Base-by-base conservation (phyloP, 2,888 invertebrate genomes). In the Andrena fulva region DNA sequence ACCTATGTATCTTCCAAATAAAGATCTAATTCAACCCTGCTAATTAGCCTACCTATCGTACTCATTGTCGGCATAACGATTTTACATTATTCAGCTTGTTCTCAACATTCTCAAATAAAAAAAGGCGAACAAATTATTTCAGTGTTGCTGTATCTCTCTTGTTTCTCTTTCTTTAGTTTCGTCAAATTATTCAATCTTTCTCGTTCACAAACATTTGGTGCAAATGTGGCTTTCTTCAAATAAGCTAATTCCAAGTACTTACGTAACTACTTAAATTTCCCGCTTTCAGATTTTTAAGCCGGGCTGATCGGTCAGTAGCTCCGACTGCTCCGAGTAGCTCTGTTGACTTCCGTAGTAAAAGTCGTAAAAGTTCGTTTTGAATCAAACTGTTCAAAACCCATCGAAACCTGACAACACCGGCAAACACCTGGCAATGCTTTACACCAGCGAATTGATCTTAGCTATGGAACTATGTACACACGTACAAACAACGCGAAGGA, bases 1-100 rank as follows among this genome's bases (percentile, higher is more conserved):
- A 91, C 90, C 85, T 89, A 87, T 92, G 92, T 93, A 93, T 92
- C 92, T 93, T 92, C 92, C 92, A 92, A 92, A 92, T 92, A 91
- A 92, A 92, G 89, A 90, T 89, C 91, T 89, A 86, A 90, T 90
- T 87, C 85, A 90, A 90, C 77, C 90, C 82, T 89, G 87, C 84
- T 88, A 88, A 84, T 66, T 85, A 84, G 86, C 80, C 76, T 87
- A 85, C 84, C 86, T 86, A 86, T 86, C 86, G 84, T 85, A 80
- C 85, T 89, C 89, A 82, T 63, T 72, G 72, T 82, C 75, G 63
- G 63, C 71, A 82, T 74, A 76, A 84, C 50, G 54, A 29, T 79
- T 82, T 85, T 84, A 84, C 86, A 81, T 66, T 79, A 77, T 85
- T 87, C 73, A 82, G 84, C 83, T 80, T 89, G 89, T 90, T 90